Base-by-base conservation (phyloP, 1,140 invertebrate species). In the Drosophila busckii region DNA sequence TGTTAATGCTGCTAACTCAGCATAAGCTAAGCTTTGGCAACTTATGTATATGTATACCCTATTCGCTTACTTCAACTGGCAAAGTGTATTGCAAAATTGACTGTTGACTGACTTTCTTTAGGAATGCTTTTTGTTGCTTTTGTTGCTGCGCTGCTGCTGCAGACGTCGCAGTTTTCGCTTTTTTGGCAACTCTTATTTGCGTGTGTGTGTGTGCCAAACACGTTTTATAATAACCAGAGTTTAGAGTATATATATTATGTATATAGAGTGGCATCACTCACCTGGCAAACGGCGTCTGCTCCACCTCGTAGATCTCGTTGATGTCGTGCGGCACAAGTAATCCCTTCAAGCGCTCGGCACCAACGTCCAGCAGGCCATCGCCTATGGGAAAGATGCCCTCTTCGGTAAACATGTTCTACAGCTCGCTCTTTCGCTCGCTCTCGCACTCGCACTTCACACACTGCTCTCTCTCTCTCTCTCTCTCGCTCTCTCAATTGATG, bases 241-340 rank as follows among this genome's bases (percentile, higher is more conserved):
- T 41, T 40, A 2, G 12, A 7, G 31, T 2, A 13, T 12, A 32
- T 2, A 12, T 4, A 34, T 12, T 2, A 29, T 34, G 15, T 34
- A 7, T 8, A 9, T 34, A 7, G 10, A 8, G 10, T 16, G 6
- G 8, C 10, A 22, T 25, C 44, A 65, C 86, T 84, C 87, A 92
- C 91, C 91, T 92, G 89, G 91, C 91, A 89, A 92, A 92, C 66
- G 91, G 91, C 85, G 91, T 92, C 82, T 92, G 91, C 80, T 92
- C 91, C 69, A 92, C 91, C 84, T 91, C 89, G 87, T 92, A 92
- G 50, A 91, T 89, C 70, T 91, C 89, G 62, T 90, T 89, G 86
- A 92, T 92, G 56, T 91, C 90, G 75, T 91, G 89, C 70, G 89
- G 88, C 53, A 90, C 90, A 69, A 92, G 89, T 65, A 92, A 88